These are phyloP conservation scores for Saguinus oedipus DNA, from an alignment of 2,797 vertebrate species.

Conservation along the genomic window DNA sequence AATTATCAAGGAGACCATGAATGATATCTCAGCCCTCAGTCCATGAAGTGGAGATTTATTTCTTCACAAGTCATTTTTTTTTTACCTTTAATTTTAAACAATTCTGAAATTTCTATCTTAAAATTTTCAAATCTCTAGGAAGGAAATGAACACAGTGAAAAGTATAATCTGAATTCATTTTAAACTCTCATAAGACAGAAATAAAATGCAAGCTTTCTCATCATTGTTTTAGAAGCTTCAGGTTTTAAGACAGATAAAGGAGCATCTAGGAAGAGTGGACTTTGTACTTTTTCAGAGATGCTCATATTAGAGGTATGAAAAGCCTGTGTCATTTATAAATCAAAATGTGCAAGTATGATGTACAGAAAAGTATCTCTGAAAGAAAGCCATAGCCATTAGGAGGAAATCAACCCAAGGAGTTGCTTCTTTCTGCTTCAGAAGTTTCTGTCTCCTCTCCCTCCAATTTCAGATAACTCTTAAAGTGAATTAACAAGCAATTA, in stretches of 20 bases:
- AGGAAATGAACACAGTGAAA: background rate
- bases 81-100: background rate
- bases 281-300: background rate
- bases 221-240: background rate
- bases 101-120: conserved; percentile 38
- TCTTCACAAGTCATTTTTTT: background rate
- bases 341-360: background rate
- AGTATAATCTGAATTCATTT: conserved; percentile 25
- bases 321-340: background rate
- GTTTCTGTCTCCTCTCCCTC: background rate
- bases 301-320: background rate
- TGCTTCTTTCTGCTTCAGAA: background rate
- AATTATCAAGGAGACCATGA: background rate
- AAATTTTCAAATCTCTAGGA: background rate
- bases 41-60: background rate
- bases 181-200: background rate
- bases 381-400: background rate
- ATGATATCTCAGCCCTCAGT: background rate
- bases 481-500: background rate
- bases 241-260: background rate
- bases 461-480: background rate
- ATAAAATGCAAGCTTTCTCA: background rate
- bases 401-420: background rate
- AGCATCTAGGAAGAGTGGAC: background rate
- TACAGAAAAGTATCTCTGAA: background rate